Percentiles rank a stretch among this genome's conserved stretches.
These are phyloP conservation scores for Sarcophaga rosellei DNA, from an alignment of 2,888 invertebrate species.

Conservation along the genomic window DNA sequence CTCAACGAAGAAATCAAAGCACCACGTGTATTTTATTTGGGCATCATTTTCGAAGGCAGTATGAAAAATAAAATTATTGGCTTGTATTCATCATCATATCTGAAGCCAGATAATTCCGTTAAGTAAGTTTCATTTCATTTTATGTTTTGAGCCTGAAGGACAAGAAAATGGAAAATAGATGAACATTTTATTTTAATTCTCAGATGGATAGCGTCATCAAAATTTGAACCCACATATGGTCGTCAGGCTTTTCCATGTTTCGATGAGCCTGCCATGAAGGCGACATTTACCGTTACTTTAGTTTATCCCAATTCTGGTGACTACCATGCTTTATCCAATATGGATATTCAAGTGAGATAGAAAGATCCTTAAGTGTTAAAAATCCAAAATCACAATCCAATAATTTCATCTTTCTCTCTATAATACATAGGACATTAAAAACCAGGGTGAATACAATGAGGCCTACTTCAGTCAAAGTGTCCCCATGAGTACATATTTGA, in stretches of 20 bases:
- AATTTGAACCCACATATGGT: constrained; percentile 97
- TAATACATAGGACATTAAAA: constrained; percentile 55
- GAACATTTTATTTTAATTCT: not conserved
- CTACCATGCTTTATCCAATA: constrained; percentile 92
- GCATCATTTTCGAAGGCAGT: constrained; percentile 84
- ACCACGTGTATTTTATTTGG: constrained; percentile 63
- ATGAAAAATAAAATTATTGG: constrained; percentile 88
- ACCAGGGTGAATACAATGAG: constrained; percentile 83
- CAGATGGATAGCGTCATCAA: too few relatives aligned
- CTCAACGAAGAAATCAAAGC: constrained; percentile 70
- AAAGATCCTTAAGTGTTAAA: not conserved
- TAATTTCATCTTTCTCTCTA: not conserved
- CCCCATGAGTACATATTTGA: constrained; percentile 96
- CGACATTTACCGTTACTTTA: constrained; percentile 90
- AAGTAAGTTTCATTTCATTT: constrained; percentile 63
- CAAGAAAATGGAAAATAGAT: not conserved
- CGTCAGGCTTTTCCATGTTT: constrained; percentile 97
- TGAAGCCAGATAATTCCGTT: constrained; percentile 77
- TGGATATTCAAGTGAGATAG: constrained; percentile 85
- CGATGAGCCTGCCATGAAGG: constrained; percentile 96
- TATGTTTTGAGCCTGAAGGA: too few relatives aligned
- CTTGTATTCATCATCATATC: constrained; percentile 87
- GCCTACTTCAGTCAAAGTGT: constrained; percentile 91
- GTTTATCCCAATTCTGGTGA: constrained; percentile 85
- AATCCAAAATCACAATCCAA: constrained; percentile 22